Percentiles rank a stretch among this genome's conserved stretches.
phyloP scores from a whole-genome alignment of 2,888 invertebrate species.

The Drosophila sordidapex region DNA sequence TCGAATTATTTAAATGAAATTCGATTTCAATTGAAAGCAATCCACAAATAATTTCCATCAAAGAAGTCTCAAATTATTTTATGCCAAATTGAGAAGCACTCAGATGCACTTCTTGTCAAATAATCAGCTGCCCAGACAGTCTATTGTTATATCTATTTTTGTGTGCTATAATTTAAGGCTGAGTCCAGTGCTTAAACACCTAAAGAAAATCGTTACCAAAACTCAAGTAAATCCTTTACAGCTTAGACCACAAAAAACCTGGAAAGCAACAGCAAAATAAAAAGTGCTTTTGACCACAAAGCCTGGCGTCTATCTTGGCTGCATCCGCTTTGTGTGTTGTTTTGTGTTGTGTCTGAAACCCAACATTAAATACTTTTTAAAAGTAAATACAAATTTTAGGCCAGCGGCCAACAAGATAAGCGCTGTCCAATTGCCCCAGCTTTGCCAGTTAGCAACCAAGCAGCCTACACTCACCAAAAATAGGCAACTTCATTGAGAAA shows the following conservation, averaged over 20 bases:
- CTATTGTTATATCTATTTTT: not conserved
- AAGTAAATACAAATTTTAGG: slow-evolving; percentile 67
- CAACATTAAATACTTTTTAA: slow-evolving; percentile 65
- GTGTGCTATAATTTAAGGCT: slow-evolving; percentile 9
- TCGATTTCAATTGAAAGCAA: slow-evolving; percentile 7
- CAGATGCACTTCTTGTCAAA: not conserved
- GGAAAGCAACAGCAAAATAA: not conserved
- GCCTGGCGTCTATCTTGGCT: slow-evolving; percentile 25
- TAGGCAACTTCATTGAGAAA: not conserved
- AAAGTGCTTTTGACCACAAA: slow-evolving; percentile 10
- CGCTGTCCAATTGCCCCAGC: slow-evolving; percentile 43
- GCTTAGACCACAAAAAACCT: slow-evolving; percentile 13
- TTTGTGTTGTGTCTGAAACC: slow-evolving; percentile 31
- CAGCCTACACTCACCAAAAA: slow-evolving; percentile 2
- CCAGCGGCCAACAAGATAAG: slow-evolving; percentile 64
- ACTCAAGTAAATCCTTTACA: slow-evolving; percentile 23
- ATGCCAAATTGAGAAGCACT: slow-evolving; percentile 30
- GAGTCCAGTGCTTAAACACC: slow-evolving; percentile 1
- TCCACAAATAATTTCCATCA: not conserved
- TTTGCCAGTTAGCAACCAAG: not conserved
- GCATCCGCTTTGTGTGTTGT: slow-evolving; percentile 26
- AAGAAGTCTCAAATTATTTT: slow-evolving; percentile 10
- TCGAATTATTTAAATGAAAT: slow-evolving; percentile 17
- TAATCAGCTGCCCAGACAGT: not conserved
- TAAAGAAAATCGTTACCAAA: not conserved